Evolutionary conservation across 2,888 invertebrate species (phyloP), one percentile per base, ranked within the genome.

Genomic region (Eupithecia centaureata): DNA sequence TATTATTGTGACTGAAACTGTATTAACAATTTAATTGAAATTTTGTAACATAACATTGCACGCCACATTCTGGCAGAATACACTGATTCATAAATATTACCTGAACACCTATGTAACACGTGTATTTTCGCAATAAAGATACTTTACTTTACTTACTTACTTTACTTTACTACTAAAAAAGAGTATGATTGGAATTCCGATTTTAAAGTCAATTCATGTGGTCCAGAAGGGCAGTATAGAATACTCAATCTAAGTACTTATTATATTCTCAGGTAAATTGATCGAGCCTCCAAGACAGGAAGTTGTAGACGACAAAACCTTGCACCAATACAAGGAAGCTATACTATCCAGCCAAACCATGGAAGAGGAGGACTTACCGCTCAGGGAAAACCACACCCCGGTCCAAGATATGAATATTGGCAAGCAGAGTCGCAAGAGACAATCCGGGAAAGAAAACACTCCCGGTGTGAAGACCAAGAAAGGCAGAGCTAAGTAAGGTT

Each of bases 261-360:
- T 22, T 30, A n/a, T 10, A 18, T 51, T 51, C 10, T 13, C 52
- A 68, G 68, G 82, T 3, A 77, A 77, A 42, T 74, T 86, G 30
- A 72, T 84, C 58, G 77, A 83, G 3, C 75, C 78, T 0, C 73
- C 73, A 5, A 18, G 63, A 4, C 32, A 74, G 1, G 47, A 65
- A 13, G 61, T 54, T 2, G 59, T 71, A 2, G 81, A 82, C 66
- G 82, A 88, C 72, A 63, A 77, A 0, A 83, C 82, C 10, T 65
- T 90, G 32, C 79, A 83, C 52, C 79, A 88, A 68, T 90, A 90
- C 51, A 78, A 80, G 42, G 83, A 86, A 32, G 88, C 84, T 0
- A 61, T 86, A 1, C 57, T 82, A 10, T 73, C 77, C 7, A 77
- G 76, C 28, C 77, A 78, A 13, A 76, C 74, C 12, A 67, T 65